Percentiles rank a stretch among this genome's conserved stretches.
Evolutionary conservation across 2,888 invertebrate species (phyloP).

Genomic region (Ypsolopha sequella): DNA sequence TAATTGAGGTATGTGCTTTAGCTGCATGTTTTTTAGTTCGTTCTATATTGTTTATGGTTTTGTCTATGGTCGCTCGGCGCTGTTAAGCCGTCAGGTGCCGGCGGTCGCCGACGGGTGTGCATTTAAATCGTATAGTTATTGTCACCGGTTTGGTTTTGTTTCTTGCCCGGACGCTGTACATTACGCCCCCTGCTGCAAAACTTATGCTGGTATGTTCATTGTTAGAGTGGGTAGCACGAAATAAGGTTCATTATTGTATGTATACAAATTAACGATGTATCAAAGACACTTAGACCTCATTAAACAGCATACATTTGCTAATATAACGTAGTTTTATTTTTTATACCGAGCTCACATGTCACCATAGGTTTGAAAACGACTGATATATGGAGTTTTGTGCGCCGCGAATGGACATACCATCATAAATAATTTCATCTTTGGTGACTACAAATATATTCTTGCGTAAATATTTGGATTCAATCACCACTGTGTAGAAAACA

Average conservation of each 20-base stretch:
- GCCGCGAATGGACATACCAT: conserved; percentile 54
- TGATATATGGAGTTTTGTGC: conserved; percentile 3
- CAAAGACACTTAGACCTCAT: conserved; percentile 55
- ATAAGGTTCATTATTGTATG: conserved; percentile 26
- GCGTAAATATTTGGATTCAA: no score
- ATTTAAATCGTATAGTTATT: conserved; percentile 10
- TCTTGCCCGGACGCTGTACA: conserved; percentile 19
- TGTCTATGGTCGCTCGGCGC: not conserved
- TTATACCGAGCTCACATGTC: conserved; percentile 17
- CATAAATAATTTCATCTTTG: conserved; percentile 37
- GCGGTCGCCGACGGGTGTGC: conserved; percentile 6
- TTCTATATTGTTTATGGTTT: not conserved
- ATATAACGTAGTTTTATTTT: conserved; percentile 56
- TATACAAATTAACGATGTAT: conserved; percentile 36
- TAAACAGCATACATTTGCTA: conserved; percentile 59
- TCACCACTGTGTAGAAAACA: no score
- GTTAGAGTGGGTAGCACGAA: conserved; percentile 22
- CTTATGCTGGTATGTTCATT: conserved; percentile 64
- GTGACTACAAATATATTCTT: conserved; percentile 19
- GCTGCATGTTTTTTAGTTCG: not conserved
- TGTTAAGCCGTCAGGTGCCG: not conserved
- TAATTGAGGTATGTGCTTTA: no score
- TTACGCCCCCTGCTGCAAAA: conserved; percentile 16
- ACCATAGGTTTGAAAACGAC: conserved; percentile 19
- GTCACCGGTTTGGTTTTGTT: conserved; percentile 15